Conservation (phyloP, 30 jellyfish, hydroid and myxozoan species). For the Aurelia sp. region DNA sequence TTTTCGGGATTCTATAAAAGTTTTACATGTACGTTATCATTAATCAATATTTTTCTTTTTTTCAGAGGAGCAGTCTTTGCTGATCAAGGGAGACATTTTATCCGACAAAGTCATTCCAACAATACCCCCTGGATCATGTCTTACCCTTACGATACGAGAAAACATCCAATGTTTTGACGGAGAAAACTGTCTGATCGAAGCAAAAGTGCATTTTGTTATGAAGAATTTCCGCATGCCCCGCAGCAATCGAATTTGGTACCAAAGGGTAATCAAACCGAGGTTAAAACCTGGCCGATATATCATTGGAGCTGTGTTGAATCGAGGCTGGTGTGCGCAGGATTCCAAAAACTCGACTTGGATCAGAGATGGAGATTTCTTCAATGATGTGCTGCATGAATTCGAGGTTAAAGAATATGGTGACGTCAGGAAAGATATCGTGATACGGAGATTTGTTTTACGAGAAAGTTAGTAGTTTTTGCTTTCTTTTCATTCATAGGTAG, state of each 20-base stretch:
- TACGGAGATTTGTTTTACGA: neutral
- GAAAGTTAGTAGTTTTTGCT: neutral
- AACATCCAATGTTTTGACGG: slow-evolving; percentile 1
- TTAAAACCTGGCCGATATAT: slow-evolving; percentile 30
- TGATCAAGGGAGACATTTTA: slow-evolving; percentile 46
- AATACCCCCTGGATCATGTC: slow-evolving; percentile 50
- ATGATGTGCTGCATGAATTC: slow-evolving; percentile 13
- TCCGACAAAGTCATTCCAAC: slow-evolving; percentile 17
- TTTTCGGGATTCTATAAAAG: too few relatives aligned
- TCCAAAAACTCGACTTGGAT: slow-evolving; percentile 28
- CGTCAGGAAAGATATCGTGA: slow-evolving; percentile 15
- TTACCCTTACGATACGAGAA: slow-evolving; percentile 12
- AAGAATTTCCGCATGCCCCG: slow-evolving; percentile 20
- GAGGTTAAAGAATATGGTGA: slow-evolving; percentile 31
- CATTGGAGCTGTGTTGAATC: slow-evolving; percentile 44
- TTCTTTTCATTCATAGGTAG: too few relatives aligned
- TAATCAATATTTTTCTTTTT: neutral
- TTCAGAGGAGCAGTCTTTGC: slow-evolving; percentile 24
- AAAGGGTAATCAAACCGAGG: slow-evolving; percentile 42
- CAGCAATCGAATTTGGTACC: slow-evolving; percentile 34
- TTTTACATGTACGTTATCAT: too few relatives aligned
- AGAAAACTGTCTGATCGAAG: slow-evolving; percentile 18
- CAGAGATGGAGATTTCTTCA: slow-evolving; percentile 52
- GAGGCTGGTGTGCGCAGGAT: slow-evolving; percentile 62
- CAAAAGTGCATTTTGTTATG: neutral